Evolutionary conservation across 2,797 vertebrate genomes (phyloP).

Genomic region (Valencia hispanica): DNA sequence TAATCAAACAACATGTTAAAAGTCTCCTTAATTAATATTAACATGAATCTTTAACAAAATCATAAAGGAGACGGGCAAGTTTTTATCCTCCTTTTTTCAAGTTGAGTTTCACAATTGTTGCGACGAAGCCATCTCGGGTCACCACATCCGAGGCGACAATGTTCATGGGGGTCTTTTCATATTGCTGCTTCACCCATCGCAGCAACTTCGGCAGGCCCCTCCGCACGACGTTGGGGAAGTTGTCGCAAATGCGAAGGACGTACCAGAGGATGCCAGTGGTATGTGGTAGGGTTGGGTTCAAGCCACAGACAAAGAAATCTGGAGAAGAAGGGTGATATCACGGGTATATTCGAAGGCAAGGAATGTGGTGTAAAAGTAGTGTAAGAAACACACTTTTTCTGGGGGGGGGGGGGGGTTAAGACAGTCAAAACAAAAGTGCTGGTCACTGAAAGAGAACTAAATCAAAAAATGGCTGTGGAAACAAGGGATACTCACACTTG

Average conservation of each 20-base stretch:
- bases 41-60: neutral
- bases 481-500: conserved; percentile 25
- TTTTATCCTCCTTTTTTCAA: neutral
- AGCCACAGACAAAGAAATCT: conserved; percentile 68
- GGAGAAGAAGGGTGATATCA: neutral
- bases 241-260: conserved; percentile 43
- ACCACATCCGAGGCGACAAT: conserved; percentile 64
- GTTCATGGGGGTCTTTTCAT: conserved; percentile 26
- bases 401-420: too few species aligned
- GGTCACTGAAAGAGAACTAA: neutral
- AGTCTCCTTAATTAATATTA: neutral
- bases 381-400: too few species aligned
- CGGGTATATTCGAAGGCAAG: neutral
- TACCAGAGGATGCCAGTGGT: conserved; percentile 29
- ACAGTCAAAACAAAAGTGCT: neutral
- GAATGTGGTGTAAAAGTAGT: accelerated
- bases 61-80: neutral
- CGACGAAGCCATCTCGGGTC: conserved; percentile 38
- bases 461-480: neutral
- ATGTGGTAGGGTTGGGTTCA: conserved; percentile 65
- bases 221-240: conserved; percentile 21
- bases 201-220: conserved; percentile 50
- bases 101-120: conserved; percentile 55
- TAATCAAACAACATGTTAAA: neutral
- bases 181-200: conserved; percentile 44